Percentiles rank a stretch among this genome's conserved stretches.
Evolutionary conservation across 1,140 invertebrate species (phyloP).

Genomic region (Bombyx mandarina): DNA sequence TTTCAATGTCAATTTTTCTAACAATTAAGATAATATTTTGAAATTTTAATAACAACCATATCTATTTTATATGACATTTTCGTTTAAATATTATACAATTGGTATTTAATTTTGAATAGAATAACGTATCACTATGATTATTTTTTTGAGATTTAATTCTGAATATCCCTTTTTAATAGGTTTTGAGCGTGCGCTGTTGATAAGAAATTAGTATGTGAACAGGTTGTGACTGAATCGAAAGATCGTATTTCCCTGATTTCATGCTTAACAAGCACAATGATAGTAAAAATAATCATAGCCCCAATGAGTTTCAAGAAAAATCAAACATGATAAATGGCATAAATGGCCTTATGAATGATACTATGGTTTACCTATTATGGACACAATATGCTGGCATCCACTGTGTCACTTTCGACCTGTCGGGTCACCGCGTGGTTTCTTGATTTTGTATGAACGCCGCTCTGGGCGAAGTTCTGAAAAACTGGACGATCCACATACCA

Average conservation of each 20-base stretch:
- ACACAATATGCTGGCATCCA: constrained; percentile 60
- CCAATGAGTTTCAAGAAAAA: background rate
- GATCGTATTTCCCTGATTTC: background rate
- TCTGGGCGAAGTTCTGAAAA: constrained; percentile 65
- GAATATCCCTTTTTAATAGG: background rate
- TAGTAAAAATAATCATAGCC: constrained; percentile 33
- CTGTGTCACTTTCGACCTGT: constrained; percentile 61
- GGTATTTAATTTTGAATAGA: constrained; percentile 8
- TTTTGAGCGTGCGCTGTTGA: constrained; percentile 4
- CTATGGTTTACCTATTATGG: constrained; percentile 66
- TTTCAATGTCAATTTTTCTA: background rate
- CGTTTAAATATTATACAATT: background rate
- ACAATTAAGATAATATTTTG: background rate
- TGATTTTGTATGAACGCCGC: constrained; percentile 57
- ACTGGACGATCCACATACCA: constrained; percentile 71
- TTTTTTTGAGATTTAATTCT: constrained; percentile 16
- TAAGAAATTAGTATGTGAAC: background rate
- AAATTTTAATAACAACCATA: too few species aligned
- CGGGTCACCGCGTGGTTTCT: constrained; percentile 51
- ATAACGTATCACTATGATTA: constrained; percentile 15
- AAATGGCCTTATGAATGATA: constrained; percentile 66
- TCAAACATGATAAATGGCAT: constrained; percentile 42
- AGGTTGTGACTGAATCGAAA: too few species aligned
- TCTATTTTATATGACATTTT: background rate
- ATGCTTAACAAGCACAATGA: constrained; percentile 12